Percentiles rank a stretch among this genome's conserved stretches.
Conservation (phyloP, 2,797 vertebrate genomes). For the Sebastes diploproa region DNA sequence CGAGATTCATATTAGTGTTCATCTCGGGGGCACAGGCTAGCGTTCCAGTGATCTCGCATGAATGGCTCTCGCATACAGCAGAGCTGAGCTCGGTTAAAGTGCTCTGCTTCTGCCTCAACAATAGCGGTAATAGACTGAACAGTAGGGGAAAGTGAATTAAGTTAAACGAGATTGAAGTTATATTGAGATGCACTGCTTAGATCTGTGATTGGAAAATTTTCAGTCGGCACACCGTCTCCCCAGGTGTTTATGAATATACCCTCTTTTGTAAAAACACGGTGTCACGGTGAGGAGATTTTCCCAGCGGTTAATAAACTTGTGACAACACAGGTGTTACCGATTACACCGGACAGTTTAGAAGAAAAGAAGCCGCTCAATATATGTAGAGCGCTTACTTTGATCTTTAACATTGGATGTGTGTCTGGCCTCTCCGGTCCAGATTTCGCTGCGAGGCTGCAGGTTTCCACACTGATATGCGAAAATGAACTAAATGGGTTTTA, state of each 20-base stretch:
- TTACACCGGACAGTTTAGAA: too few relatives aligned
- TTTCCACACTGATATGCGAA: too few relatives aligned
- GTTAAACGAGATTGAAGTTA: not conserved
- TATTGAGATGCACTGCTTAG: not conserved
- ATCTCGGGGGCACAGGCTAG: conserved; percentile 29
- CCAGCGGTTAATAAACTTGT: too few relatives aligned
- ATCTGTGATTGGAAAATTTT: not conserved
- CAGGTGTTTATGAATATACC: not conserved
- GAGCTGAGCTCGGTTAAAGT: conserved; percentile 7
- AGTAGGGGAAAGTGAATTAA: conserved; percentile 1
- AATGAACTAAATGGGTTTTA: too few relatives aligned
- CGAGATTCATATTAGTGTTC: conserved; percentile 26
- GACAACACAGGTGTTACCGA: too few relatives aligned
- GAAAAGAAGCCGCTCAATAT: too few relatives aligned
- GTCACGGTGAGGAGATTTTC: too few relatives aligned
- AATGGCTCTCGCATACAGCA: conserved; percentile 7
- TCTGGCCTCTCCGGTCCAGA: too few relatives aligned
- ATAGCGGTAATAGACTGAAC: conserved; percentile 13
- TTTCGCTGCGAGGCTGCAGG: too few relatives aligned
- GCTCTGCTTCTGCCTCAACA: conserved; percentile 5
- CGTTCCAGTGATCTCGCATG: conserved; percentile 23
- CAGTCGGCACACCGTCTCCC: not conserved
- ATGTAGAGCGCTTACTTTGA: too few relatives aligned
- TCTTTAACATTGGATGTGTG: too few relatives aligned
- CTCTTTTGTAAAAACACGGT: not conserved